phyloP scores from a whole-genome alignment of 2,113 vertebrate genomes.

The Salvator merianae region DNA sequence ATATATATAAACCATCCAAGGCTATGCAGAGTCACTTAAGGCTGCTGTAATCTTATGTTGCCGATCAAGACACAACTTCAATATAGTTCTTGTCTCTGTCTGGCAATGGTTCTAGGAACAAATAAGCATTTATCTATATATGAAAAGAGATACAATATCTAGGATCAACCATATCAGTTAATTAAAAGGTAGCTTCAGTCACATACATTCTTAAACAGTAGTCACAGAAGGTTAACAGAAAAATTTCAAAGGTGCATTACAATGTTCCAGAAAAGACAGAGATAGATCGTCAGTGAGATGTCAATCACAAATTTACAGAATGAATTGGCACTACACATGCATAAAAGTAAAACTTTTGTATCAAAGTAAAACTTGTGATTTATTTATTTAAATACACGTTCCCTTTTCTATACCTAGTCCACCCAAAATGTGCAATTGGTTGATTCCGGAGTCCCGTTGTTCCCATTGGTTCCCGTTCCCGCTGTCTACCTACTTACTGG shows the following conservation, averaged over 20 bases:
- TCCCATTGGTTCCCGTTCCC: no score
- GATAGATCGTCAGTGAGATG: not conserved
- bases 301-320: not conserved
- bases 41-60: conserved; percentile 8
- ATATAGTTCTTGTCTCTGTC: conserved; percentile 1
- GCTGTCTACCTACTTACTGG: no score
- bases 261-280: not conserved
- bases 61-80: conserved; percentile 7
- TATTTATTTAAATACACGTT: no score
- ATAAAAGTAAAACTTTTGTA: not conserved
- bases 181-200: not conserved
- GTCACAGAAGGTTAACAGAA: not conserved
- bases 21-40: not conserved
- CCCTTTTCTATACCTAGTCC: no score
- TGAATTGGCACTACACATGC: not conserved
- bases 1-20: not conserved
- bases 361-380: no score
- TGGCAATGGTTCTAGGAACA: rapidly evolving
- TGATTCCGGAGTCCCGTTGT: no score
- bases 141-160: not conserved
- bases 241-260: not conserved
- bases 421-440: no score
- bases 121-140: not conserved
- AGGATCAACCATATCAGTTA: conserved; percentile 24
- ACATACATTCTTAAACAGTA: conserved; percentile 5